A percentile compares a stretch with the other conserved stretches of the same genome.
phyloP scores from a whole-genome alignment of 2,113 vertebrate genomes.

The Perca flavescens region DNA sequence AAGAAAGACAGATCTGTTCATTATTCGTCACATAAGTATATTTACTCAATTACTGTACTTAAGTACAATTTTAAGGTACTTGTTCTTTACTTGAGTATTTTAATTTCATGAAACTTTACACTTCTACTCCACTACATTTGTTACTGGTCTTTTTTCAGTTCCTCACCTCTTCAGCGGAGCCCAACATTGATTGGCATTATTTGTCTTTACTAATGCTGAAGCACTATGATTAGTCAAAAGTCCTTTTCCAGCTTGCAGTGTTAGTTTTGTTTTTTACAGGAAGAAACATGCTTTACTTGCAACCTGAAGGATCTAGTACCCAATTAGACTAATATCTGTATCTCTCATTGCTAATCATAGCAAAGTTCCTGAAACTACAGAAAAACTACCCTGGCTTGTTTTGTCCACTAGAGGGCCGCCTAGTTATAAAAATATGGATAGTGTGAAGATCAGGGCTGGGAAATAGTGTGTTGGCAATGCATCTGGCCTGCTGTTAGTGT shows the following conservation, averaged over 20 bases:
- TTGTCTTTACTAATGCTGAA: not conserved
- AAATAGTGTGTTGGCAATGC: not conserved
- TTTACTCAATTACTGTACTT: not conserved
- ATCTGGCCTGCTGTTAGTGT: not conserved
- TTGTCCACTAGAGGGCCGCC: conserved; percentile 42
- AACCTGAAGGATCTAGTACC: not conserved
- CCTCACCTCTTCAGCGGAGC: not conserved
- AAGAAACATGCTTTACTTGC: not conserved
- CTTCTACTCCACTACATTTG: not conserved
- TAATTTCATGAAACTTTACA: not conserved
- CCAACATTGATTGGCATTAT: not conserved
- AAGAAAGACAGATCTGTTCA: not conserved
- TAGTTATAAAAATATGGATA: not conserved
- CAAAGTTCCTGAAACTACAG: not conserved
- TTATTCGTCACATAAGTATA: not conserved
- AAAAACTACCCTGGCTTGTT: not conserved
- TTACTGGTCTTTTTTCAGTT: not conserved
- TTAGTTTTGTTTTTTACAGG: not conserved
- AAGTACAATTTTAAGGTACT: not conserved
- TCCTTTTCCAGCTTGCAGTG: not conserved
- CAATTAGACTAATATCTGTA: not conserved
- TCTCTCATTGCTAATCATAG: not conserved
- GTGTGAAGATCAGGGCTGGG: not conserved
- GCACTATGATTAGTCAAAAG: not conserved
- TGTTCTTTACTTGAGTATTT: not conserved